Percentiles rank a stretch among this genome's conserved stretches.
These are phyloP conservation scores for Pseudomugil gertrudae DNA, from an alignment of 2,797 vertebrate genomes.

Conservation along the genomic window DNA sequence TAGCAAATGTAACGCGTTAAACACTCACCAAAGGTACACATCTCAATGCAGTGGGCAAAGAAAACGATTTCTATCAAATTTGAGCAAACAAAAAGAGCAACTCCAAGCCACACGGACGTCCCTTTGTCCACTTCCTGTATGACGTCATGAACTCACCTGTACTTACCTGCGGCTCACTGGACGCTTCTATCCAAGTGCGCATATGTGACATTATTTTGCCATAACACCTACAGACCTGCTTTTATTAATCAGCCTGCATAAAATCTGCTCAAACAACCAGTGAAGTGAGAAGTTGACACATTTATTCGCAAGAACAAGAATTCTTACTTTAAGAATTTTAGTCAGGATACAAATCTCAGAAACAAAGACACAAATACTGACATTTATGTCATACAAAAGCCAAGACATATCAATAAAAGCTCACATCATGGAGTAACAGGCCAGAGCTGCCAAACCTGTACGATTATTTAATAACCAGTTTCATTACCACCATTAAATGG, in stretches of 20 bases:
- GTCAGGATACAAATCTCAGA: constrained; percentile 30
- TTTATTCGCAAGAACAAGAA: constrained; percentile 65
- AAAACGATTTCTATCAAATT: background rate
- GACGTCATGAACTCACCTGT: constrained; percentile 77
- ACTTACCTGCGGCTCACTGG: constrained; percentile 39
- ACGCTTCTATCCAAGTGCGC: background rate
- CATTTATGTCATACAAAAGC: constrained; percentile 46
- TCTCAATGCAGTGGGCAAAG: constrained; percentile 6
- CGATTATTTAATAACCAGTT: constrained; percentile 59
- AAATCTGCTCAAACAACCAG: background rate
- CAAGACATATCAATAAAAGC: constrained; percentile 37
- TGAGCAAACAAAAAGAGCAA: background rate
- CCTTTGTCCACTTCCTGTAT: constrained; percentile 59
- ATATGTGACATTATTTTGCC: background rate
- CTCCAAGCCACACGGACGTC: background rate
- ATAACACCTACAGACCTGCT: background rate
- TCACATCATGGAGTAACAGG: constrained; percentile 42
- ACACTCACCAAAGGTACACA: constrained; percentile 75
- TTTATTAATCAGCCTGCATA: background rate
- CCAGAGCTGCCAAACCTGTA: constrained; percentile 34
- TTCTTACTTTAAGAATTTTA: constrained; percentile 21
- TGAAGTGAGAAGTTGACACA: constrained; percentile 30
- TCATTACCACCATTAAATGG: constrained; percentile 34
- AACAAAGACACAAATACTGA: constrained; percentile 33
- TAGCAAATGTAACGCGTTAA: background rate